A percentile compares a stretch with the other conserved stretches of the same genome.
Evolutionary conservation across 2,888 invertebrate genomes (phyloP).

Genomic region (Sinohyriopsis cumingii): DNA sequence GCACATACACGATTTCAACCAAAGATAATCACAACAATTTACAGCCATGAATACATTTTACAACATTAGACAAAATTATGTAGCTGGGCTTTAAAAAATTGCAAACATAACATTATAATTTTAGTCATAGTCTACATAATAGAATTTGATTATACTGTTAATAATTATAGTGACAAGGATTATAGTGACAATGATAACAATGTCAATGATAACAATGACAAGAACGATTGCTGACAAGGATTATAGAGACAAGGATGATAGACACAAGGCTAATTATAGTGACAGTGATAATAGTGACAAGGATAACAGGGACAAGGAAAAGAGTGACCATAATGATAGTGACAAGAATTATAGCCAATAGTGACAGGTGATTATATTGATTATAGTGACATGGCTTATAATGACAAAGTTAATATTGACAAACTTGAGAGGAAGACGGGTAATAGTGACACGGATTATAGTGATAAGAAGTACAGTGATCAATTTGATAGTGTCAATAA

Average conservation of each 20-base stretch:
- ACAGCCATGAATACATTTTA: too few relatives aligned
- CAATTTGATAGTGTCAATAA: conserved; percentile 3
- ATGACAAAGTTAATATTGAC: conserved; percentile 10
- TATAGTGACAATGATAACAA: conserved; percentile 7
- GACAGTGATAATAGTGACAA: conserved; percentile 4
- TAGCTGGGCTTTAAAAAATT: too few relatives aligned
- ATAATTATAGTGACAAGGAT: conserved; percentile 3
- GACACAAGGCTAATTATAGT: conserved; percentile 1
- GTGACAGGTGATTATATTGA: conserved; percentile 11
- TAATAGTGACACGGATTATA: not conserved
- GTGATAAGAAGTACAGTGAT: conserved; percentile 9
- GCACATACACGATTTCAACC: too few relatives aligned
- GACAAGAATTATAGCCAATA: conserved; percentile 3
- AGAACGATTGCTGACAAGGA: conserved; percentile 2
- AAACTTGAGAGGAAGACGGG: conserved; percentile 9
- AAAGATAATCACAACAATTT: too few relatives aligned
- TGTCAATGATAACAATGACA: conserved; percentile 9
- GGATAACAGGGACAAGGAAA: conserved; percentile 5
- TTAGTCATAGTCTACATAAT: too few relatives aligned
- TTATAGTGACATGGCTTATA: conserved; percentile 10
- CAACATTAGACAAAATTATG: too few relatives aligned
- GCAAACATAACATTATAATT: too few relatives aligned
- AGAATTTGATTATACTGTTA: not conserved
- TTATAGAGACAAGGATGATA: conserved; percentile 1
- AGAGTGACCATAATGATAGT: conserved; percentile 2